A percentile compares a stretch with the other conserved stretches of the same genome.
phyloP scores from a whole-genome alignment of 2,797 vertebrate genomes.

The Propithecus deckenii region DNA sequence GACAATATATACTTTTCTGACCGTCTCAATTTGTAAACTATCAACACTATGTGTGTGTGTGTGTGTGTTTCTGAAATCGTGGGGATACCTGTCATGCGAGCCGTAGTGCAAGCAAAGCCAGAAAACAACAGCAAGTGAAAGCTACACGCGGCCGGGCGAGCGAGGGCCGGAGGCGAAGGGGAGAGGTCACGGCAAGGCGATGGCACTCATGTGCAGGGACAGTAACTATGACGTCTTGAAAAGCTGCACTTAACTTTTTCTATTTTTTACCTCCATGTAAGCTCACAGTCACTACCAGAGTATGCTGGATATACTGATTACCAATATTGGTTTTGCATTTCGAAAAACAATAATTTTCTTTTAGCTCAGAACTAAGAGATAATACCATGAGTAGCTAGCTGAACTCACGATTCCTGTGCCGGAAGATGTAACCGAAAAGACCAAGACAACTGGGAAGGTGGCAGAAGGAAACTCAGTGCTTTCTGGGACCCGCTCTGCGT shows the following conservation, averaged over 20 bases:
- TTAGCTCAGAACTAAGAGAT: background rate
- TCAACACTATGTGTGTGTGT: background rate
- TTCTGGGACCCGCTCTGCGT: rapidly evolving
- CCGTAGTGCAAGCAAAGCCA: background rate
- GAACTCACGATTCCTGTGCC: rapidly evolving
- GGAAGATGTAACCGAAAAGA: background rate
- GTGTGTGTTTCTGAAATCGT: background rate
- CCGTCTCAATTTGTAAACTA: background rate
- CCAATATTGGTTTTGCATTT: background rate
- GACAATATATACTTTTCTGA: background rate
- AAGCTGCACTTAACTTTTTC: too few species aligned
- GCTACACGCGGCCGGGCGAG: background rate
- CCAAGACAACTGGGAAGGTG: rapidly evolving
- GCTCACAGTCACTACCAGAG: background rate
- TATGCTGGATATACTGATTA: background rate
- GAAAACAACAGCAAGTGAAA: background rate
- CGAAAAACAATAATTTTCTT: background rate
- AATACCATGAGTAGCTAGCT: too few species aligned
- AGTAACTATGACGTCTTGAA: background rate
- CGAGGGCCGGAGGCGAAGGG: too few species aligned
- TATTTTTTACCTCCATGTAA: background rate
- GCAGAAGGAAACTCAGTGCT: rapidly evolving
- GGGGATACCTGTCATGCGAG: rapidly evolving
- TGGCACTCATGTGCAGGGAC: rapidly evolving
- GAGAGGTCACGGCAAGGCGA: rapidly evolving